Evolutionary conservation across 92 coral and sea anemone species (phyloP).

Genomic region (Phenganax stokvisi): DNA sequence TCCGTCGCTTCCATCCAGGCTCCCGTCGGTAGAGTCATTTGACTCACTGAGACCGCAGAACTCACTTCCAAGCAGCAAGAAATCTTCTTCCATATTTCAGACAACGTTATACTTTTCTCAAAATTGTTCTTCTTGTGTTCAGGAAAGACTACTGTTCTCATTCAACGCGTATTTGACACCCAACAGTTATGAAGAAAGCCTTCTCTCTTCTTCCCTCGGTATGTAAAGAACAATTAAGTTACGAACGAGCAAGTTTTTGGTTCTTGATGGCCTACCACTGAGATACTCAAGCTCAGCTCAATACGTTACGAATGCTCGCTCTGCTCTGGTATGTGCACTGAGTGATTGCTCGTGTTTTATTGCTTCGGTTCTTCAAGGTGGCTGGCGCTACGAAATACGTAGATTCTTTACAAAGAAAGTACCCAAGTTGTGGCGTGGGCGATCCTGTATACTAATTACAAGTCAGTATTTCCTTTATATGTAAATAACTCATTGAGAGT

Average conservation of each 20-base stretch:
- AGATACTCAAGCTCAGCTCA: neutral
- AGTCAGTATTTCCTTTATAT: constrained; percentile 13
- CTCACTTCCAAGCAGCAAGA: constrained; percentile 7
- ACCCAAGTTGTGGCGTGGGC: constrained; percentile 12
- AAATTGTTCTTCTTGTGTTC: no score
- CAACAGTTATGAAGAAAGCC: neutral
- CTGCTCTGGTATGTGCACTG: neutral
- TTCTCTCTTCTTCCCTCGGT: neutral
- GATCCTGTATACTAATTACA: constrained; percentile 6
- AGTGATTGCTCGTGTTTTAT: neutral
- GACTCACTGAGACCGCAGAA: constrained; percentile 30
- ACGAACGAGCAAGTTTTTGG: constrained; percentile 1
- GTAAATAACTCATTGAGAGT: constrained; percentile 15
- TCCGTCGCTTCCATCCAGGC: constrained; percentile 32
- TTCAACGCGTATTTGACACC: neutral
- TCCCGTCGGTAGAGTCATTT: constrained; percentile 28
- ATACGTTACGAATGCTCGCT: neutral
- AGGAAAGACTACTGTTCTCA: neutral
- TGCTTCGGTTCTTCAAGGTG: constrained; percentile 1
- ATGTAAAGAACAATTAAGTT: neutral
- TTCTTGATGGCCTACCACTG: neutral
- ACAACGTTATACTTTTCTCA: no score
- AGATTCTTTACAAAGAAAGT: neutral
- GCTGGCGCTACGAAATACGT: neutral
- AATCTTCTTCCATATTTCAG: constrained; percentile 21